phyloP scores from a whole-genome alignment of 2,888 invertebrate genomes.

The Temnothorax unifasciatus region DNA sequence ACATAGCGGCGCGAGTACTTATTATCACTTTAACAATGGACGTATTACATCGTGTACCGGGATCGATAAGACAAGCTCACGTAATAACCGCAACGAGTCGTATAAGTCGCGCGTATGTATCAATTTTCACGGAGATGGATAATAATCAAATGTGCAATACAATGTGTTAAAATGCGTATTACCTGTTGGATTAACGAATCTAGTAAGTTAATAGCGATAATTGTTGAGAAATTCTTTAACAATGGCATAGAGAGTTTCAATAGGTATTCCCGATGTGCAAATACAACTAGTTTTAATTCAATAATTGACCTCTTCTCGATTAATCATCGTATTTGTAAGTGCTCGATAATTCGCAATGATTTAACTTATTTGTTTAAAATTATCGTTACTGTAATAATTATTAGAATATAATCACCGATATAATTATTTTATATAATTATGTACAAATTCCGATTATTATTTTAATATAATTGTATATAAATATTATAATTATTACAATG shows the following conservation, averaged over 20 bases:
- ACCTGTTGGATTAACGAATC: neutral
- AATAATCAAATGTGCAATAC: neutral
- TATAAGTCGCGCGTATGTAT: neutral
- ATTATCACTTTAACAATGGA: conserved; percentile 22
- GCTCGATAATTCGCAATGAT: neutral
- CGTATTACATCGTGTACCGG: conserved; percentile 4
- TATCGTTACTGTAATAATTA: neutral
- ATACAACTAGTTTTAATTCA: neutral
- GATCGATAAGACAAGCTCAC: conserved; percentile 19
- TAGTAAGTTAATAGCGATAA: neutral
- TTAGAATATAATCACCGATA: neutral
- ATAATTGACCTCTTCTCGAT: neutral
- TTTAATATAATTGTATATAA: neutral
- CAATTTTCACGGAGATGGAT: neutral
- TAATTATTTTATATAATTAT: neutral
- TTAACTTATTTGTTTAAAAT: neutral
- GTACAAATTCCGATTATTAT: neutral
- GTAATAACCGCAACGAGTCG: neutral
- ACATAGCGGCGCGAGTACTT: neutral
- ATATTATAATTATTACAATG: neutral
- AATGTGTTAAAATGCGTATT: neutral
- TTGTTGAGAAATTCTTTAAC: neutral
- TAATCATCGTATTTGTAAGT: neutral
- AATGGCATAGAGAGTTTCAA: neutral
- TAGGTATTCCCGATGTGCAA: neutral